Conservation (phyloP, 2,113 vertebrate genomes). For the Halcyon malimbica region DNA sequence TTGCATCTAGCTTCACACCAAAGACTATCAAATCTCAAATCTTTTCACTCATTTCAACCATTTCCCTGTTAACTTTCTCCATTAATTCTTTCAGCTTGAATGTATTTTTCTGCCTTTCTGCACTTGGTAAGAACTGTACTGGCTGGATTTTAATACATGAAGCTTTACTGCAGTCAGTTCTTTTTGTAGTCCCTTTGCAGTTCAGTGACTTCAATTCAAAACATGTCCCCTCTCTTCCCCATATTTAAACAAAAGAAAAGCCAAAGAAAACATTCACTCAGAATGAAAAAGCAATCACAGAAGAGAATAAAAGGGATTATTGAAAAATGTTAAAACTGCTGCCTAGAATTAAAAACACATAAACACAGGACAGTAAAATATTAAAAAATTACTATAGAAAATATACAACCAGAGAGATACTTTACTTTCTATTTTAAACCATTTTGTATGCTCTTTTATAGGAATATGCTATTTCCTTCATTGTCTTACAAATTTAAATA, state of each 20-base stretch:
- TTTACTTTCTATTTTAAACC: not conserved
- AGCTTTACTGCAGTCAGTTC: not conserved
- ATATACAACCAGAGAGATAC: not conserved
- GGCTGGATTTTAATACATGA: not conserved
- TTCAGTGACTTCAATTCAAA: slow-evolving; percentile 20
- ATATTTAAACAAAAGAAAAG: slow-evolving; percentile 19
- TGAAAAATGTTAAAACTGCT: not conserved
- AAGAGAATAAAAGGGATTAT: not conserved
- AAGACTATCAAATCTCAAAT: not conserved
- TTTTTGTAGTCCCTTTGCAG: not conserved
- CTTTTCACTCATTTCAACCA: not conserved
- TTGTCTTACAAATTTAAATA: not conserved
- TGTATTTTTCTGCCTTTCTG: not conserved
- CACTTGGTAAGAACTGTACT: not conserved
- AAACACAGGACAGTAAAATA: not conserved
- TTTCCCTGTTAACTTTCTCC: not conserved
- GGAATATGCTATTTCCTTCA: not conserved
- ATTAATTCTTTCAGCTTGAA: not conserved
- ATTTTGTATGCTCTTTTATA: not conserved
- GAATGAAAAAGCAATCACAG: not conserved
- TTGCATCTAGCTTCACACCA: not conserved
- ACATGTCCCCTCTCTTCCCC: not conserved
- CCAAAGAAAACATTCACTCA: not conserved
- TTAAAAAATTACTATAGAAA: not conserved
- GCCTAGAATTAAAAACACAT: not conserved